phyloP scores from a whole-genome alignment of 2,797 vertebrate species.

The Gouania willdenowi region DNA sequence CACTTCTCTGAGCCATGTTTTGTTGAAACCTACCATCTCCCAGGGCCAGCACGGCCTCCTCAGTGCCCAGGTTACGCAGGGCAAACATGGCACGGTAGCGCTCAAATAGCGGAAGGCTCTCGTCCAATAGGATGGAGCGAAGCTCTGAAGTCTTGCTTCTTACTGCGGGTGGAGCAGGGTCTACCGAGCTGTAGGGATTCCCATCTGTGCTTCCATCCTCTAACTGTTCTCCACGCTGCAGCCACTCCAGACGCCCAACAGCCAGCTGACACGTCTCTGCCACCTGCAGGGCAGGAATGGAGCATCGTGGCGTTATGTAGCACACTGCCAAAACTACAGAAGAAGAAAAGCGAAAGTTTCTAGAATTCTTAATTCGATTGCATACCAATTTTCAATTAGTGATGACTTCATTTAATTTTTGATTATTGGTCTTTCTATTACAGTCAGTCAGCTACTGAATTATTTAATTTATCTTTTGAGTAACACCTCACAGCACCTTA shows the following conservation, averaged over 20 bases:
- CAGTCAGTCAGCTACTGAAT: no score
- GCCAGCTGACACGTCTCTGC: constrained; percentile 95
- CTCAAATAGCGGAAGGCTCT: constrained; percentile 81
- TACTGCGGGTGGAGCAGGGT: constrained; percentile 85
- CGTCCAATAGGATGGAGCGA: constrained; percentile 76
- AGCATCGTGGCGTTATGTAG: no score
- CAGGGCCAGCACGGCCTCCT: constrained; percentile 82
- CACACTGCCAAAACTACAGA: no score
- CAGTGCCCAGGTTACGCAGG: constrained; percentile 80
- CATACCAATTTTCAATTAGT: no score
- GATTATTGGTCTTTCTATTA: no score
- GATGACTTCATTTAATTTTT: no score
- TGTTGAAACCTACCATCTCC: constrained; percentile 77
- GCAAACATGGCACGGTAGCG: constrained; percentile 97
- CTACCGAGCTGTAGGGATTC: constrained; percentile 85
- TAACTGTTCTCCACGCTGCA: constrained; percentile 65
- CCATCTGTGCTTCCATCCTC: constrained; percentile 17
- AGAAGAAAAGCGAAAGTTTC: no score
- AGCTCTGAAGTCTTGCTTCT: constrained; percentile 71
- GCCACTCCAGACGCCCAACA: constrained; percentile 83
- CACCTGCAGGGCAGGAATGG: constrained; percentile 82
- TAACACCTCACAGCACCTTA: no score
- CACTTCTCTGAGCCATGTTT: no score
- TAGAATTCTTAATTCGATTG: no score
- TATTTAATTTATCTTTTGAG: no score